Percentiles rank a stretch among this genome's conserved stretches.
These are phyloP conservation scores for Acronicta leporina DNA, from an alignment of 2,888 invertebrate genomes.

Conservation along the genomic window DNA sequence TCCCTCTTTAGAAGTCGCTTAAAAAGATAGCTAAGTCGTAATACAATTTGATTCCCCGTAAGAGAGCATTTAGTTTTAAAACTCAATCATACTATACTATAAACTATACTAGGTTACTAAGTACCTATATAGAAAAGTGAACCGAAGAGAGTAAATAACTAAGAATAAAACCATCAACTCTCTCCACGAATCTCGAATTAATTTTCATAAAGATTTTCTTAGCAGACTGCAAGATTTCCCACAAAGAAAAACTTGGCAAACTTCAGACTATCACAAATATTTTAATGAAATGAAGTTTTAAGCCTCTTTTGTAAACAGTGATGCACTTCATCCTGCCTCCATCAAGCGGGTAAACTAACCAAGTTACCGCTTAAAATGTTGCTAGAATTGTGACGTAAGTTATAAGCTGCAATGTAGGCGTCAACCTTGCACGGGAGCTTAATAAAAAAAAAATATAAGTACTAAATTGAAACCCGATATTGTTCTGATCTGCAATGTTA, in stretches of 20 bases:
- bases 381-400: conserved; percentile 25
- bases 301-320: conserved; percentile 59
- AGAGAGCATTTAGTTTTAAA: no score
- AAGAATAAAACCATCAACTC: not conserved
- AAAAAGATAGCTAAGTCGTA: no score
- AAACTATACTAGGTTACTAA: no score
- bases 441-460: no score
- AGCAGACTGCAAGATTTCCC: conserved; percentile 12
- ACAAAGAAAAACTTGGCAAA: conserved; percentile 39
- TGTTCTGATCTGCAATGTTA: no score
- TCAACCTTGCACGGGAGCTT: no score
- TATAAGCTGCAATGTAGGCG: conserved; percentile 10
- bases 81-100: no score
- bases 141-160: no score
- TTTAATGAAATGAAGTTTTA: conserved; percentile 60
- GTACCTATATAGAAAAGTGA: no score
- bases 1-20: no score
- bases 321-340: conserved; percentile 54
- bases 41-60: no score
- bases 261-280: conserved; percentile 47
- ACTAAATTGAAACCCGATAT: no score
- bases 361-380: conserved; percentile 47
- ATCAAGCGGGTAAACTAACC: conserved; percentile 51
- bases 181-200: conserved; percentile 4
- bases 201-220: conserved; percentile 18